Evolutionary conservation across 2,797 vertebrate genomes (phyloP), one percentile per base, ranked within the genome.

Genomic region (Nasua narica): DNA sequence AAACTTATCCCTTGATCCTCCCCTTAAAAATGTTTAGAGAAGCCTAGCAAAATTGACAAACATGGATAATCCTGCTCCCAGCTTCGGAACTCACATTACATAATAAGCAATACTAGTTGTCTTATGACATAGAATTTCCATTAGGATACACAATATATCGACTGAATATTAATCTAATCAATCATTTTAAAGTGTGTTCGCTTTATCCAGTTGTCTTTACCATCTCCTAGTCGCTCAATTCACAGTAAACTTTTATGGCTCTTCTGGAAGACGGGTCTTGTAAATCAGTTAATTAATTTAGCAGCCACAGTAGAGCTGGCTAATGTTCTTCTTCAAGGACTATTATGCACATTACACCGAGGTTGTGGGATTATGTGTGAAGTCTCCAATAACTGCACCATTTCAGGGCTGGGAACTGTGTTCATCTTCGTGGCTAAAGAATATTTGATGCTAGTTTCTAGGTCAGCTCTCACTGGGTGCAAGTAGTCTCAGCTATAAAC

Each of bases 391-490:
- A 78, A 19, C 40, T 91, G 35, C 12, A 82, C 19, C 78, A 32
- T 83, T 67, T 91, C 62, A 85, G 58, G 18, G n/a, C 35, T 69
- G 50, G 43, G 37, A 81, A 91, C 3, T 79, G 43, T 69, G 40
- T 70, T 87, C 37, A n/a, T 90, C 69, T 85, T 93, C 5, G 50
- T 91, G 58, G 91, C 60, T 72, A 54, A 3, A 95, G 77, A 96
- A 46, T 84, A 84, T 77, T 9, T 88, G 91, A 79, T 95, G 82
- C 21, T 93, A 58, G 72, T 94, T 97, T 97, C 96, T 94, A 97
- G 98, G 97, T 97, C 98, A 97, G 77, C 23, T 96, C 96, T 94
- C 82, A 96, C 91, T 65, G 56, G 56, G 60, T 84, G 60, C 72
- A 96, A 90, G 70, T 62, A 92, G 43, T 86, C 72, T 90, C 83